phyloP scores from a whole-genome alignment of 2,113 vertebrate species.

The Microtus richardsoni region DNA sequence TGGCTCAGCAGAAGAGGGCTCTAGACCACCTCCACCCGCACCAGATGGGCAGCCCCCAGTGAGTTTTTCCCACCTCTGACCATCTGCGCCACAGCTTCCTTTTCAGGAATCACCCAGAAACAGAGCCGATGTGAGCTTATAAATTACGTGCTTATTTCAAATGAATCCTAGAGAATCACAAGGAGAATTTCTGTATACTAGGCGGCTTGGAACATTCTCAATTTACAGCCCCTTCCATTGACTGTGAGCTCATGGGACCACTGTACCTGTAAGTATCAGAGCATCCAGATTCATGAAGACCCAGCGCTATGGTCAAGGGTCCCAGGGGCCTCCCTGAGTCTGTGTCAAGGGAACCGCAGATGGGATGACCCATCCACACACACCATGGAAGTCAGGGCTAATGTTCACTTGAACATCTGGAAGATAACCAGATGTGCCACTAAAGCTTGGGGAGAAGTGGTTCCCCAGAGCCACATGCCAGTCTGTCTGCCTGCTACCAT shows the following conservation, averaged over 20 bases:
- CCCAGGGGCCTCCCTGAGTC: not conserved
- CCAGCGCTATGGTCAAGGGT: not conserved
- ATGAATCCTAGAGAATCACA: not conserved
- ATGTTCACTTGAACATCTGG: not conserved
- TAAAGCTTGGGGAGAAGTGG: not conserved
- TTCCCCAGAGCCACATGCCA: not conserved
- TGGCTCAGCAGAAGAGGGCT: not conserved
- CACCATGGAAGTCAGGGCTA: not conserved
- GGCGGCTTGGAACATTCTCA: no score
- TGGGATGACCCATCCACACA: not conserved
- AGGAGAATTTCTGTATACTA: no score
- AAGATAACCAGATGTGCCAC: not conserved
- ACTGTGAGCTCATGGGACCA: not conserved
- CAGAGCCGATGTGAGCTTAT: not conserved
- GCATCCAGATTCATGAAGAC: not conserved
- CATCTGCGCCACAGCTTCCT: not conserved
- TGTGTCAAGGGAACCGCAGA: no score
- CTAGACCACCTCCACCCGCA: not conserved
- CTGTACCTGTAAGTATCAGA: no score
- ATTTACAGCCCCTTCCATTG: not conserved
- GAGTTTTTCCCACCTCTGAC: not conserved
- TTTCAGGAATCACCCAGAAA: not conserved
- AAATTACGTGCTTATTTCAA: not conserved
- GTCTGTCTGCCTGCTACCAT: fast-evolving
- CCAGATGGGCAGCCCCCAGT: not conserved